Percentiles rank a stretch among this genome's conserved stretches.
Conservation (phyloP, 2,888 invertebrate species). For the Lepidocyrtinus sp. region DNA sequence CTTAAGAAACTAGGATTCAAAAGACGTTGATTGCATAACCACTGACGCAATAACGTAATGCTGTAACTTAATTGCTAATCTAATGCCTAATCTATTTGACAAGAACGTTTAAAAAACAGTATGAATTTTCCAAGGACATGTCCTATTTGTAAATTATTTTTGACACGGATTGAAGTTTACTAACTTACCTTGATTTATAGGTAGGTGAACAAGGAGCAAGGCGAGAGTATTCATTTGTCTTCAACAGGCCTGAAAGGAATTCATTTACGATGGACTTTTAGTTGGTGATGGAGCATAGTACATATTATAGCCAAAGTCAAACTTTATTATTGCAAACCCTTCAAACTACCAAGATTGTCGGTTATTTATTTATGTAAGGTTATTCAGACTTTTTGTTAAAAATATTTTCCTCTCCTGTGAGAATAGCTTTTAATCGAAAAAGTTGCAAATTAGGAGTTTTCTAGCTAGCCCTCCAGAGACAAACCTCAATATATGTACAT, state of each 20-base stretch:
- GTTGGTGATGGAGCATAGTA: background rate
- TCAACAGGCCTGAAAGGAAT: background rate
- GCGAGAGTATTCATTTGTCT: slow-evolving; percentile 15
- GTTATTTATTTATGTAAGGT: slow-evolving; percentile 5
- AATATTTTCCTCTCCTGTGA: slow-evolving; percentile 27
- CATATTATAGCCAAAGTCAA: background rate
- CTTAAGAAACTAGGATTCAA: background rate
- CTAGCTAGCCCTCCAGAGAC: background rate
- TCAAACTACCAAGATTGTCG: background rate
- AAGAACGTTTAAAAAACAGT: slow-evolving; percentile 42
- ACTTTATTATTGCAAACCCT: too few relatives aligned
- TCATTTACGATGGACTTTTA: background rate
- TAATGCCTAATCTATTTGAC: too few relatives aligned
- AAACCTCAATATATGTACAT: background rate
- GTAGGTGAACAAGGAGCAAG: background rate
- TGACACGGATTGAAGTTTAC: slow-evolving; percentile 35
- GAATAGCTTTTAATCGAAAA: slow-evolving; percentile 5
- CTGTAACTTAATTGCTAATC: slow-evolving; percentile 1
- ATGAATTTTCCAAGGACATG: slow-evolving; percentile 20
- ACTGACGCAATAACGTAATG: background rate
- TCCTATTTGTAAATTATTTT: slow-evolving; percentile 20
- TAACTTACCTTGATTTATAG: slow-evolving; percentile 31
- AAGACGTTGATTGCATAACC: slow-evolving; percentile 1
- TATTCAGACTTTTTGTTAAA: slow-evolving; percentile 42
- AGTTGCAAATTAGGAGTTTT: background rate